Base-by-base conservation (phyloP, 2,888 invertebrate genomes). In the Callimorpha dominula region DNA sequence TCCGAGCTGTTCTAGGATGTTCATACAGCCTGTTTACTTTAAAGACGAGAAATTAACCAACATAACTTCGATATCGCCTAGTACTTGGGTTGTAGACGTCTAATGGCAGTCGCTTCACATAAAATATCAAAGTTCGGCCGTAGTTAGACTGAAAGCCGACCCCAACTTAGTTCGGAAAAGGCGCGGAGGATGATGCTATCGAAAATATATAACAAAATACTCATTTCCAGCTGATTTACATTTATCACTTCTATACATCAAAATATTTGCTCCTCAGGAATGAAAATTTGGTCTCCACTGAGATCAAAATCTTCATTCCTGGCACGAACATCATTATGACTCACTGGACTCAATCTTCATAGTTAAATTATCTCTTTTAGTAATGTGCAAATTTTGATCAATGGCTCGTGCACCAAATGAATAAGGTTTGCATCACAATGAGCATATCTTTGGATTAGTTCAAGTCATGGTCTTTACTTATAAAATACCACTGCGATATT, bases 311-410 rank as follows among this genome's bases (percentile, higher is more conserved):
- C 20, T 31, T 20, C 11, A 60, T 60, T 60, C 57, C 64, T 67
- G 71, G 64, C 66, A 60, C 57, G 57, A 60, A 60, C 6, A 60
- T 20, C 31, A 60, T 60, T 60, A 60, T 60, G 12, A 60, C 31
- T 60, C 31, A 60, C 57, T 31, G 12, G 0, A 12, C 12, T 60
- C 57, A 60, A 31, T 60, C 20, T 60, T 31, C 31, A 31, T 60
- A 60, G 57, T 60, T 31, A 20, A 60, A 31, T 60, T 60, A 31
- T 60, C 20, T 60, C 20, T 60, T 14, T 60, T 60, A 31, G 57
- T 60, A 12, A 60, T 31, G 57, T 60, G 31, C 57, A 60, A 60
- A 60, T 60, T 60, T 60, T 60, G 12, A 60, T 60, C 57, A 60
- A 60, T 60, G 31, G 31, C 31, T 60, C 57, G 57, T 60, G 46